Conservation (phyloP, 2,797 vertebrate genomes). For the Vireo griseus region DNA sequence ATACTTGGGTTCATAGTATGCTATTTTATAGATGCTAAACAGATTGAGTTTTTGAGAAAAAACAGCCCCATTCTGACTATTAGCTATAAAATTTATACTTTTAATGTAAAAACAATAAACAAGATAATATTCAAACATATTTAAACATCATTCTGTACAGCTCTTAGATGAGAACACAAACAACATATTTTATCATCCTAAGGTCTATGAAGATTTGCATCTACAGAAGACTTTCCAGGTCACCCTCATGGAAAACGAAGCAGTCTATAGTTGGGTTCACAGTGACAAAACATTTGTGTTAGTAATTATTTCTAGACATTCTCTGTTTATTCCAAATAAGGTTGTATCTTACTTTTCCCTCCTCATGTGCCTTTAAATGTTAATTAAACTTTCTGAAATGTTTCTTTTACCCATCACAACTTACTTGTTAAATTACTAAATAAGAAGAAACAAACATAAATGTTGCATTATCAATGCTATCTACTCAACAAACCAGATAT, state of each 20-base stretch:
- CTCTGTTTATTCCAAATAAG: not conserved
- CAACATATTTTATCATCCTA: not conserved
- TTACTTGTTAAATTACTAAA: not conserved
- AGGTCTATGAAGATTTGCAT: not conserved
- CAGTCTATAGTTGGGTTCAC: not conserved
- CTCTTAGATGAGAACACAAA: not conserved
- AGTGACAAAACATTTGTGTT: not conserved
- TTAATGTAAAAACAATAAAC: not conserved
- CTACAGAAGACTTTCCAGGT: not conserved
- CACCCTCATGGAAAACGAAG: not conserved
- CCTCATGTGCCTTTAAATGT: not conserved
- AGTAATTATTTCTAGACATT: not conserved
- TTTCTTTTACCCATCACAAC: not conserved
- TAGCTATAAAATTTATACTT: not conserved
- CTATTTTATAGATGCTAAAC: not conserved
- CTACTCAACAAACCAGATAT: not conserved
- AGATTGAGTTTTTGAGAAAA: not conserved
- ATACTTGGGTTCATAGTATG: not conserved
- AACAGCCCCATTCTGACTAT: not conserved
- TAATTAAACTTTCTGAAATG: constrained; percentile 21
- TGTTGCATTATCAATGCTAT: not conserved
- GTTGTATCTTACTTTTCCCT: not conserved
- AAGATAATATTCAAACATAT: not conserved
- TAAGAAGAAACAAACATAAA: not conserved
- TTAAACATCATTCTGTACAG: not conserved